A percentile compares a stretch with the other conserved stretches of the same genome.
phyloP scores from a whole-genome alignment of 2,888 invertebrate species.

The Hydrotaea diabolus region DNA sequence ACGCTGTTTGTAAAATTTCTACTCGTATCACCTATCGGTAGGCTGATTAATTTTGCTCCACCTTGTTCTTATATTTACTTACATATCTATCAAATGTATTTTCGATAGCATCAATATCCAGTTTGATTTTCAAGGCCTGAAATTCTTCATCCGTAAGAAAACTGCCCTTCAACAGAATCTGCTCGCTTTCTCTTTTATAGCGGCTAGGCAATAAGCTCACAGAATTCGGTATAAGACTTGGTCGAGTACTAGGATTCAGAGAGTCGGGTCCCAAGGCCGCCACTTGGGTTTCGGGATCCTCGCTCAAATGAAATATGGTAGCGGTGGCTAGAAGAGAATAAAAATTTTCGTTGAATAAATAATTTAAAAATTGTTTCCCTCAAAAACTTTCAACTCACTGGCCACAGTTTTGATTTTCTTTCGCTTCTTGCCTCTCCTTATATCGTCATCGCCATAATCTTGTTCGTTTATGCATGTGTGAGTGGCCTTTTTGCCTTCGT shows the following conservation, averaged over 20 bases:
- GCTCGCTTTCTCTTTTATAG: slow-evolving; percentile 75
- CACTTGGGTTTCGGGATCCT: slow-evolving; percentile 88
- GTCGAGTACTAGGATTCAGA: slow-evolving; percentile 85
- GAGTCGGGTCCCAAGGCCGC: slow-evolving; percentile 85
- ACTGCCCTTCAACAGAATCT: slow-evolving; percentile 80
- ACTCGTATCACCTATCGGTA: too few relatives aligned
- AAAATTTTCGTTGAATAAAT: not conserved
- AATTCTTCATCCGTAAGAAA: slow-evolving; percentile 79
- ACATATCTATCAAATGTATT: slow-evolving; percentile 80
- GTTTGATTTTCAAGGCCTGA: slow-evolving; percentile 77
- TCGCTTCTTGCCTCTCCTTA: slow-evolving; percentile 83
- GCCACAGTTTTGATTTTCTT: slow-evolving; percentile 77
- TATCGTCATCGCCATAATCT: slow-evolving; percentile 78
- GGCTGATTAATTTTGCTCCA: too few relatives aligned
- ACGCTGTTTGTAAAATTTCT: too few relatives aligned
- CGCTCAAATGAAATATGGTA: slow-evolving; percentile 77
- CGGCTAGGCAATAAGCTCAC: slow-evolving; percentile 72
- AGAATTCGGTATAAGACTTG: slow-evolving; percentile 83
- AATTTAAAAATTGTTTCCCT: not conserved
- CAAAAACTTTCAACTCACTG: slow-evolving; percentile 66
- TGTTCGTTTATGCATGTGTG: slow-evolving; percentile 79
- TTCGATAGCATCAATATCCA: slow-evolving; percentile 79
- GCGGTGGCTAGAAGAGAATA: slow-evolving; percentile 34
- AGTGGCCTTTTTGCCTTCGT: slow-evolving; percentile 70
- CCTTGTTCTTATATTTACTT: slow-evolving; percentile 64